Evolutionary conservation across 2,797 vertebrate genomes (phyloP).

Genomic region (Mallotus villosus): DNA sequence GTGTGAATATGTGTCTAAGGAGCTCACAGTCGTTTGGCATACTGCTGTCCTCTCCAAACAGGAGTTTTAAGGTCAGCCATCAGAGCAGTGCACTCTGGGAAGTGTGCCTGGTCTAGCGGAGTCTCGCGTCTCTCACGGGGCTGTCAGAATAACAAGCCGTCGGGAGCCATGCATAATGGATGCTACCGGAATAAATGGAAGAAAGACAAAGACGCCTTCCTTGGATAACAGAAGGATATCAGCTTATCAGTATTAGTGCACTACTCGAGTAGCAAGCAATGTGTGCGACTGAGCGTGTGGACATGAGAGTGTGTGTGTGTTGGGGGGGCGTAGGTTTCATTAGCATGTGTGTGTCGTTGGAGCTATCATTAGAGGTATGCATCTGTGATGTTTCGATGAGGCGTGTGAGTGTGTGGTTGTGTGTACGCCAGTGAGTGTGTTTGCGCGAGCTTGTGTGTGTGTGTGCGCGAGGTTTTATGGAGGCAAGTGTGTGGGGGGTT

Average conservation of each 20-base stretch:
- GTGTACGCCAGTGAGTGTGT: too few species aligned
- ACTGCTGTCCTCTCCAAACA: conserved; percentile 48
- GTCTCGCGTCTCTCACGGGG: background rate
- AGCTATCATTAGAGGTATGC: too few species aligned
- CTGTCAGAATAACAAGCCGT: background rate
- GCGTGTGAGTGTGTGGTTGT: too few species aligned
- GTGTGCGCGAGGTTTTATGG: too few species aligned
- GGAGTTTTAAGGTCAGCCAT: conserved; percentile 53
- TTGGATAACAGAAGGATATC: background rate
- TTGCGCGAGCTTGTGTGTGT: too few species aligned
- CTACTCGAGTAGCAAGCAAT: background rate
- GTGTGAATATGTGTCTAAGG: background rate
- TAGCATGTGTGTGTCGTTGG: too few species aligned
- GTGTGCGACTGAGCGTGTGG: background rate
- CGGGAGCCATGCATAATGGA: background rate
- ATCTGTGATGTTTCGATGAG: too few species aligned
- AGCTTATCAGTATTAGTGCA: conserved; percentile 11
- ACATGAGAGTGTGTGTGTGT: background rate
- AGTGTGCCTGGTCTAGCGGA: conserved; percentile 2
- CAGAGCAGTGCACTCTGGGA: conserved; percentile 32
- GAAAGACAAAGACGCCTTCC: too few species aligned
- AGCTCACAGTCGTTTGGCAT: conserved; percentile 32
- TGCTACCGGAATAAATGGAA: background rate
- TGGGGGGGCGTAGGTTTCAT: too few species aligned
- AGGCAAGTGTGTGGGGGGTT: too few species aligned